Evolutionary conservation across 2,797 vertebrate species (phyloP).

Genomic region (Fratercula arctica): DNA sequence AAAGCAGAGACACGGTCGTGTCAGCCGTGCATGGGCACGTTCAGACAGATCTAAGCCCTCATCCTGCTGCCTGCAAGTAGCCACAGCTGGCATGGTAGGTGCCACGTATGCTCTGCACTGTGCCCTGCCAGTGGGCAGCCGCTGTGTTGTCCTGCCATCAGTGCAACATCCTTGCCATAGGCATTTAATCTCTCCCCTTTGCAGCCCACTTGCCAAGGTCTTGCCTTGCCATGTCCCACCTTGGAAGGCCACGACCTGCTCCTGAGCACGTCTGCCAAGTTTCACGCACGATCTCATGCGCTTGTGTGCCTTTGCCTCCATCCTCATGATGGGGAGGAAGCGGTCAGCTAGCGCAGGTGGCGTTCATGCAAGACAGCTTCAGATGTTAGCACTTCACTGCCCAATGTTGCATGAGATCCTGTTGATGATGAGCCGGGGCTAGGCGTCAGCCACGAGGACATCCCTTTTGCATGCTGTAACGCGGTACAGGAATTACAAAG

Average conservation of each 20-base stretch:
- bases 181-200: neutral
- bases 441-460: neutral
- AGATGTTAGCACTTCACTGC: neutral
- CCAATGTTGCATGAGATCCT: neutral
- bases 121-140: neutral
- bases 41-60: neutral
- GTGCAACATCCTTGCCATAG: rapidly evolving
- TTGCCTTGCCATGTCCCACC: rapidly evolving
- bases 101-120: rapidly evolving
- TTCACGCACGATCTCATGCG: rapidly evolving
- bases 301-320: neutral
- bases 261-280: neutral
- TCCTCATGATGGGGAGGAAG: neutral
- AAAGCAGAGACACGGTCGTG: neutral
- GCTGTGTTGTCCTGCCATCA: neutral
- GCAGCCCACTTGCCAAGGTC: neutral
- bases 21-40: neutral
- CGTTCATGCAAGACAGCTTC: neutral
- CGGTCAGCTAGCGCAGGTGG: rapidly evolving
- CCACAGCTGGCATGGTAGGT: rapidly evolving
- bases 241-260: neutral
- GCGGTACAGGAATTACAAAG: neutral
- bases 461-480: neutral
- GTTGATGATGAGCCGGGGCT: neutral
- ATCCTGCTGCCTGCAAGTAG: rapidly evolving